Percentiles rank a stretch among this genome's conserved stretches.
Conservation (phyloP, 1,140 invertebrate species). For the Panagrolaimus sp. region DNA sequence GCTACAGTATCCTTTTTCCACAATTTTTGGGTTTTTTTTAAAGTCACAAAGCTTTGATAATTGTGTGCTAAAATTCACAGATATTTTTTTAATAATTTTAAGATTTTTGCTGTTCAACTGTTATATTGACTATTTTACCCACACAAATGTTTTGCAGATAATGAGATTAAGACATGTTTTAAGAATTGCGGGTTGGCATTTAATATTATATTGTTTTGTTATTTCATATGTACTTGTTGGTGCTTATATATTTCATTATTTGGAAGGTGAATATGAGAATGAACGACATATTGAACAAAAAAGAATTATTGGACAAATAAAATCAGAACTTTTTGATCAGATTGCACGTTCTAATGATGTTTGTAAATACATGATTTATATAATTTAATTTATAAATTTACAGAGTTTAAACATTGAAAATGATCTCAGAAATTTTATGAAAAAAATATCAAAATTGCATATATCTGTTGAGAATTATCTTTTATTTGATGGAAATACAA, state of each 20-base stretch:
- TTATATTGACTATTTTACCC: too few species aligned
- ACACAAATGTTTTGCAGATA: too few species aligned
- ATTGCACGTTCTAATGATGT: conserved; percentile 1
- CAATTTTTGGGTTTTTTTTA: too few species aligned
- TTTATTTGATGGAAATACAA: conserved; percentile 29
- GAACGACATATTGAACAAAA: conserved; percentile 37
- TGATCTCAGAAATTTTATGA: conserved; percentile 33
- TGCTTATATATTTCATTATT: conserved; percentile 47
- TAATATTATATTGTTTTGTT: conserved; percentile 51
- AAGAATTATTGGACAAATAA: conserved; percentile 18
- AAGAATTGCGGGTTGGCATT: conserved; percentile 41
- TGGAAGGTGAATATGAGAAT: conserved; percentile 45
- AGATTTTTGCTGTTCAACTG: too few species aligned
- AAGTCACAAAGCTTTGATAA: too few species aligned
- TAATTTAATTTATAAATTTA: conserved; percentile 24
- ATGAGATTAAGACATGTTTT: too few species aligned
- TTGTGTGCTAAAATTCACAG: too few species aligned
- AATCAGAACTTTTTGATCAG: conserved; percentile 16
- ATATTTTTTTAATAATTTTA: too few species aligned
- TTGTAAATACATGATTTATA: background rate
- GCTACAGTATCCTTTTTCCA: too few species aligned
- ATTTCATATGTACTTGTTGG: conserved; percentile 44
- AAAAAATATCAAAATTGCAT: conserved; percentile 40
- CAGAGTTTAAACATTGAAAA: conserved; percentile 40
- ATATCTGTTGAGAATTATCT: conserved; percentile 47